Percentiles rank a stretch among this genome's conserved stretches.
Evolutionary conservation across 2,888 invertebrate genomes (phyloP).

Genomic region (Caenorhabditis angaria): DNA sequence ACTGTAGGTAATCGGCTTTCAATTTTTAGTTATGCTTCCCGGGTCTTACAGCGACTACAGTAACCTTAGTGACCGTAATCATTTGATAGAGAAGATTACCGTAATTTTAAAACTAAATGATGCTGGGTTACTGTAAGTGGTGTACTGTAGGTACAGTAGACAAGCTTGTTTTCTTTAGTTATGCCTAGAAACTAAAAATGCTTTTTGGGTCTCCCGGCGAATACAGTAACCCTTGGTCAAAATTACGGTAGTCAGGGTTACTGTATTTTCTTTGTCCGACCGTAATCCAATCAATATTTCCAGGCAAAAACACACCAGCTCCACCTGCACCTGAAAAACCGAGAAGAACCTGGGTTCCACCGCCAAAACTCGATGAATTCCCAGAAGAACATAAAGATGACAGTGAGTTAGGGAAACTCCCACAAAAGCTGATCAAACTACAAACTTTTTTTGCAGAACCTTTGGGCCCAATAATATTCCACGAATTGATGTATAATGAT

Average conservation of each 20-base stretch:
- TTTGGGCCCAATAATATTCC: slow-evolving; percentile 35
- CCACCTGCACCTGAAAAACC: slow-evolving; percentile 26
- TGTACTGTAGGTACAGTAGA: too few species aligned
- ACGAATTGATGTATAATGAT: slow-evolving; percentile 34
- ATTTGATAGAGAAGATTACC: too few species aligned
- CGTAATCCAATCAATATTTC: slow-evolving; percentile 6
- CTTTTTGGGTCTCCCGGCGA: too few species aligned
- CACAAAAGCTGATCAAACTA: not conserved
- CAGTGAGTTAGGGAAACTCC: slow-evolving; percentile 6
- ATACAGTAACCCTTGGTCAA: too few species aligned
- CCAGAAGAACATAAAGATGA: slow-evolving; percentile 18
- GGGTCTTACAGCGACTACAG: too few species aligned
- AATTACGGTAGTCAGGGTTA: not conserved
- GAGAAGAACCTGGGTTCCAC: slow-evolving; percentile 30
- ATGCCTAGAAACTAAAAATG: too few species aligned
- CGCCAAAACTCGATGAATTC: slow-evolving; percentile 31
- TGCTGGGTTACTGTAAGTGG: too few species aligned
- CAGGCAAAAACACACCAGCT: slow-evolving; percentile 36
- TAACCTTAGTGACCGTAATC: too few species aligned
- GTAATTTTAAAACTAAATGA: too few species aligned
- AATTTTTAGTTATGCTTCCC: too few species aligned
- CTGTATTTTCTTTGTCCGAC: not conserved
- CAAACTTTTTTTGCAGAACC: slow-evolving; percentile 18
- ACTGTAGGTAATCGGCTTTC: too few species aligned
- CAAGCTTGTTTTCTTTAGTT: not conserved